A percentile compares a stretch with the other conserved stretches of the same genome.
Conservation (phyloP, 2,797 vertebrate genomes). For the Sebastes goodei region DNA sequence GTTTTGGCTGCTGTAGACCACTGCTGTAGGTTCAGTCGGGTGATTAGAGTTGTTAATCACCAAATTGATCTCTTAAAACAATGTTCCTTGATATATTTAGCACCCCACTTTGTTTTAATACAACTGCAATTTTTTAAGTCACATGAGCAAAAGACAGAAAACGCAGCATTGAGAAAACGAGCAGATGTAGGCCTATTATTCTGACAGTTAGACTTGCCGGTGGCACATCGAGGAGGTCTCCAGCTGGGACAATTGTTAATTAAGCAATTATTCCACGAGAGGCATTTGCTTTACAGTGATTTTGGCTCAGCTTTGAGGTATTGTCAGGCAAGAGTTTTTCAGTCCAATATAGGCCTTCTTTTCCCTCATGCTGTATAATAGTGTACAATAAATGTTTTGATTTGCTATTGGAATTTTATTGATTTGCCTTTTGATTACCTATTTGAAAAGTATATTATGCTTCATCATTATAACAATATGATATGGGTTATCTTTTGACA, state of each 20-base stretch:
- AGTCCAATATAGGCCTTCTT: not conserved
- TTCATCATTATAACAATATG: not conserved
- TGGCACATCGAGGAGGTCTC: conserved; percentile 19
- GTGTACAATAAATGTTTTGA: not conserved
- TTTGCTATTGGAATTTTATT: not conserved
- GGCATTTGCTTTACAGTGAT: conserved; percentile 36
- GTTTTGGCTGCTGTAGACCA: not conserved
- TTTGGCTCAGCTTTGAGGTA: conserved; percentile 7
- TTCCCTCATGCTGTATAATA: not conserved
- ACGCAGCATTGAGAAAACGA: not conserved
- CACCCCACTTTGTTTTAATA: not conserved
- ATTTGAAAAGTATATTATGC: not conserved
- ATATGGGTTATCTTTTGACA: not conserved
- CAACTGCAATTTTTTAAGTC: not conserved
- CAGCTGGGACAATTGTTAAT: conserved; percentile 50
- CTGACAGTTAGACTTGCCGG: not conserved
- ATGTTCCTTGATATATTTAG: not conserved
- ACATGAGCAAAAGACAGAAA: not conserved
- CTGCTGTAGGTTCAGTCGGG: not conserved
- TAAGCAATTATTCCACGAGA: conserved; percentile 53
- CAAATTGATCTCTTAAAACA: not conserved
- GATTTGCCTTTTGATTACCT: not conserved
- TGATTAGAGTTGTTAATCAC: not conserved
- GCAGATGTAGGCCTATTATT: not conserved
- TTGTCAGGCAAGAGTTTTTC: not conserved